Evolutionary conservation across 2,888 invertebrate species (phyloP), one percentile per base, ranked within the genome.

Genomic region (Machimus atricapillus): DNA sequence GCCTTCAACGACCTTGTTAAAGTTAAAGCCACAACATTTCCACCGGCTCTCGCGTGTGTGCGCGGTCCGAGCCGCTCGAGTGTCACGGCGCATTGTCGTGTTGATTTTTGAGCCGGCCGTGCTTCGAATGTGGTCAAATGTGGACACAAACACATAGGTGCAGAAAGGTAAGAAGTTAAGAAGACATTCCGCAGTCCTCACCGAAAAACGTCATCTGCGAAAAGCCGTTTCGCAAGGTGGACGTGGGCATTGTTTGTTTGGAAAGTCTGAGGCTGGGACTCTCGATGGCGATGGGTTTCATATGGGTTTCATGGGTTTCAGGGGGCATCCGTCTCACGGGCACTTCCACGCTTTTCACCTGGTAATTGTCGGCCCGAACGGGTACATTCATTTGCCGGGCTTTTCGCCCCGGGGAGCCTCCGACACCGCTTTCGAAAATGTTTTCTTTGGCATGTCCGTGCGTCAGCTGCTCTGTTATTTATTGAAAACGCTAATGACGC

Each of bases 1-100:
- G 87, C 87, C 87, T 87, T 87, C 87, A 87, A 74, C 87, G 87
- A 87, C 87, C 87, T 87, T 87, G 78, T 78, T 74, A 74, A 85
- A 74, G 74, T 7, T 7, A 34, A 34, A 34, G 34, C 7, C 74
- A 85, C 74, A 85, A 74, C 74, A 74, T 74, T 74, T 85, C 74
- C 31, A 74, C 34, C 34, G 43, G 23, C 66, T 78, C 52, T 34
- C 46, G 23, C 34, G 19, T 12, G n/a, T 27, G 43, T 8, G 37
- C 8, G 34, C 7, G 37, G 37, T 31, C 4, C 12, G 40, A 43
- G 40, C 19, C 40, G 9, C 77, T 76, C 37, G 37, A 76, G 74
- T 76, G 37, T 76, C 34, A 16, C 76, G 66, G 66, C 16, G 34
- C 79, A 16, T 19, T 77, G 27, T 52, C 52, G 46, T 27, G 79